Conservation (phyloP, 2,888 invertebrate species). For the Nomada fabriciana region DNA sequence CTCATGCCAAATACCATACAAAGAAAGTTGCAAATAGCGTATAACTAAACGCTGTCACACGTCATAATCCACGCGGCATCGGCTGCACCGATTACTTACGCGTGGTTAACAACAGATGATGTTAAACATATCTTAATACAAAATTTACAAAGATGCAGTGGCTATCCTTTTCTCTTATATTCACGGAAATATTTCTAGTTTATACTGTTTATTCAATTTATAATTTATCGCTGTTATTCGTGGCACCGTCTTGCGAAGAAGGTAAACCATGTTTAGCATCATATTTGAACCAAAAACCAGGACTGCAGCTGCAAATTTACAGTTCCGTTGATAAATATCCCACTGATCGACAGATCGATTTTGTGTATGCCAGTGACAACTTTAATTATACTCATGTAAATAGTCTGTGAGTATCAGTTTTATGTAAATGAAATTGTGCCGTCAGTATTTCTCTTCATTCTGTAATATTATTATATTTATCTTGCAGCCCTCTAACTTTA, state of each 20-base stretch:
- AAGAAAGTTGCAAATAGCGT: not conserved
- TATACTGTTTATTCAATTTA: constrained; percentile 92
- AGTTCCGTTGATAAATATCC: constrained; percentile 88
- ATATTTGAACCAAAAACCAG: constrained; percentile 88
- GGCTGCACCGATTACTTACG: too few relatives aligned
- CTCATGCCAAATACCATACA: not conserved
- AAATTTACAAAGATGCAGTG: constrained; percentile 73
- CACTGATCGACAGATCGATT: constrained; percentile 86
- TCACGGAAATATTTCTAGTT: constrained; percentile 88
- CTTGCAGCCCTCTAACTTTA: constrained; percentile 88
- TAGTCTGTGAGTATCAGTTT: constrained; percentile 84
- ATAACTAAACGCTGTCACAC: not conserved
- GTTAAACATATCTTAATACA: not conserved
- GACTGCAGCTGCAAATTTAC: constrained; percentile 89
- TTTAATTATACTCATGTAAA: constrained; percentile 88
- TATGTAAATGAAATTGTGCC: too few relatives aligned
- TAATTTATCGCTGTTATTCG: constrained; percentile 90
- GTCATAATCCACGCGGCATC: not conserved
- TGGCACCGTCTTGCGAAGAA: constrained; percentile 88
- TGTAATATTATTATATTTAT: constrained; percentile 27
- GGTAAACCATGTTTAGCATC: constrained; percentile 89
- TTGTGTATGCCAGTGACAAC: constrained; percentile 87
- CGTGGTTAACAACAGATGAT: not conserved
- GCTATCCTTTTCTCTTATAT: constrained; percentile 87
- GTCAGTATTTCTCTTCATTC: not conserved